These are phyloP conservation scores for Cheilosia variabilis DNA, from an alignment of 2,888 invertebrate genomes.

Conservation along the genomic window DNA sequence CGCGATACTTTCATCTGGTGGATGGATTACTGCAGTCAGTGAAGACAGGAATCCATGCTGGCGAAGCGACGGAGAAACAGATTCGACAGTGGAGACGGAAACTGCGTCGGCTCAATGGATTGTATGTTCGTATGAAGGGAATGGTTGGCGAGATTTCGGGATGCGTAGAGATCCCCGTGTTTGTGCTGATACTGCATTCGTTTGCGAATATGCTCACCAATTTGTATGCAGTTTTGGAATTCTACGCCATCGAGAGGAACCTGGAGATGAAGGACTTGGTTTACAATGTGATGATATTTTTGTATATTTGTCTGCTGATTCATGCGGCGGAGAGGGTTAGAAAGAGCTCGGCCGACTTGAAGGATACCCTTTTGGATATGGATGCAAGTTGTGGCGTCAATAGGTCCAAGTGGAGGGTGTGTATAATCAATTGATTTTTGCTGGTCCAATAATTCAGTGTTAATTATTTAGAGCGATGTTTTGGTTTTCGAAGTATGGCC, in stretches of 20 bases:
- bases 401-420: constrained; percentile 32
- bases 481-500: constrained; percentile 69
- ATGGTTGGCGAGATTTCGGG: constrained; percentile 68
- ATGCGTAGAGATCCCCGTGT: constrained; percentile 78
- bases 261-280: constrained; percentile 32
- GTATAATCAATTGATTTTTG: constrained; percentile 7
- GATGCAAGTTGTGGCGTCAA: constrained; percentile 8
- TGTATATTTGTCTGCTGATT: constrained; percentile 53
- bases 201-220: constrained; percentile 80
- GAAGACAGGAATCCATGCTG: constrained; percentile 11
- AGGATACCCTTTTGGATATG: constrained; percentile 38
- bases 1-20: constrained; percentile 77
- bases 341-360: constrained; percentile 20
- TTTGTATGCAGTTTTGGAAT: constrained; percentile 80
- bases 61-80: background rate
- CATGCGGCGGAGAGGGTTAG: constrained; percentile 56
- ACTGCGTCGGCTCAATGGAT: constrained; percentile 60
- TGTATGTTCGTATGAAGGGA: constrained; percentile 74
- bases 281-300: constrained; percentile 58
- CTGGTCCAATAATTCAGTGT: background rate
- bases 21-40: constrained; percentile 57
- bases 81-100: constrained; percentile 4
- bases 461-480: constrained; percentile 32
- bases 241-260: constrained; percentile 25
- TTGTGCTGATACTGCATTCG: constrained; percentile 78